Evolutionary conservation across 2,797 vertebrate species (phyloP), one percentile per base, ranked within the genome.

Genomic region (Enteromius viviparus): DNA sequence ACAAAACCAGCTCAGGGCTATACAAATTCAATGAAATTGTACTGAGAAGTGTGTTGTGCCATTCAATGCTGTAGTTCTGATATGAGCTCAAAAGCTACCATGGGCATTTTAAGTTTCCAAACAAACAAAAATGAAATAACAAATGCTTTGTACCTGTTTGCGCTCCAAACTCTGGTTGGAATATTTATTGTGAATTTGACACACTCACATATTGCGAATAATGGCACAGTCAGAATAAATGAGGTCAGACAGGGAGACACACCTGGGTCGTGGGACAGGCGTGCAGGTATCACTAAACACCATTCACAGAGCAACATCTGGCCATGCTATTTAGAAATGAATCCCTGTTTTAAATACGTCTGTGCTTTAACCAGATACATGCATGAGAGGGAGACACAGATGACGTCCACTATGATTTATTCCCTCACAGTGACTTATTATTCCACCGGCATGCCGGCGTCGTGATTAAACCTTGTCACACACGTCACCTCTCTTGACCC

Each of bases 301-400:
- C 21, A 86, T 86, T 87, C 78, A 84, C 81, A 79, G 51, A 80
- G 83, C 87, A 87, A 62, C 72, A 85, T 66, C 83, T 68, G 60
- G 79, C 85, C 80, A 84, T 89, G 89, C 89, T 90, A 89, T 90
- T 93, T 90, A 88, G 58, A 90, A 89, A 91, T 89, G 88, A 93
- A 94, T 92, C 79, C 84, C 76, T n/a, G 81, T 87, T 80, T 90
- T 87, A 91, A 92, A 91, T 85, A 88, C 78, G 79, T 87, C 89
- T 84, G 80, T 83, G 87, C 85, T 83, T 90, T 89, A 88, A 60
- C 42, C 55, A 34, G 68, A 72, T 83, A n/a, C 12, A 21, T 47
- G 62, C 81, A 71, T 10, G 68, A 68, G 81, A 79, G 81, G 69
- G 34, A 53, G 71, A 45, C 40, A 83, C 86, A 84, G 88, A 89